A percentile compares a stretch with the other conserved stretches of the same genome.
Conservation (phyloP, 2,888 invertebrate species). For the Dione vanillae region DNA sequence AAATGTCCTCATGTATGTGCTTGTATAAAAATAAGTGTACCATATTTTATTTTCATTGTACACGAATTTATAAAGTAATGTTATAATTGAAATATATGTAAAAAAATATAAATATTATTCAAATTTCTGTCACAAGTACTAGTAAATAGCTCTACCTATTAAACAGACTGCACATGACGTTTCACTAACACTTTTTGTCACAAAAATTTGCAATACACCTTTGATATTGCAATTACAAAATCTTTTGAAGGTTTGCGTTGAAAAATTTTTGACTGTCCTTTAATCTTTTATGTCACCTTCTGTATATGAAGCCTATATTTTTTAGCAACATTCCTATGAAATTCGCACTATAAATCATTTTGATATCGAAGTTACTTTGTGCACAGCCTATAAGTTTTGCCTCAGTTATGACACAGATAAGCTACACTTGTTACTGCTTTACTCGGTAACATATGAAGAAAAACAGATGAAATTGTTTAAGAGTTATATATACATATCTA, state of each 20-base stretch:
- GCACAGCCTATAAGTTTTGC: neutral
- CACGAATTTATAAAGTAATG: no score
- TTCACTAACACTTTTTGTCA: constrained; percentile 13
- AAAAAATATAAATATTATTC: constrained; percentile 1
- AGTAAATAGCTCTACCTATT: neutral
- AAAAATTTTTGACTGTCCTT: constrained; percentile 31
- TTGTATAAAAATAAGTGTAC: no score
- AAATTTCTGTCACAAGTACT: neutral
- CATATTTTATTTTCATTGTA: no score
- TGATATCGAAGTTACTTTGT: neutral
- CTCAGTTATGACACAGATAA: no score
- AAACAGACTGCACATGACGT: constrained; percentile 1
- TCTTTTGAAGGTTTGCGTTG: constrained; percentile 36
- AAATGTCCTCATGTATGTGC: no score
- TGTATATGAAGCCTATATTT: constrained; percentile 16
- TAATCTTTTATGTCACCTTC: constrained; percentile 30
- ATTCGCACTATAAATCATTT: neutral
- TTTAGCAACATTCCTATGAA: constrained; percentile 4
- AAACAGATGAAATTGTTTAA: neutral
- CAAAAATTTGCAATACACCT: constrained; percentile 31
- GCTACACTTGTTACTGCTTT: no score
- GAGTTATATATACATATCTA: neutral
- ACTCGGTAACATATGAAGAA: neutral
- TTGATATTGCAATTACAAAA: constrained; percentile 37
- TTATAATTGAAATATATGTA: neutral